Evolutionary conservation across 1,140 invertebrate species (phyloP), one percentile per base, ranked within the genome.

Genomic region (Micrasema minimum): DNA sequence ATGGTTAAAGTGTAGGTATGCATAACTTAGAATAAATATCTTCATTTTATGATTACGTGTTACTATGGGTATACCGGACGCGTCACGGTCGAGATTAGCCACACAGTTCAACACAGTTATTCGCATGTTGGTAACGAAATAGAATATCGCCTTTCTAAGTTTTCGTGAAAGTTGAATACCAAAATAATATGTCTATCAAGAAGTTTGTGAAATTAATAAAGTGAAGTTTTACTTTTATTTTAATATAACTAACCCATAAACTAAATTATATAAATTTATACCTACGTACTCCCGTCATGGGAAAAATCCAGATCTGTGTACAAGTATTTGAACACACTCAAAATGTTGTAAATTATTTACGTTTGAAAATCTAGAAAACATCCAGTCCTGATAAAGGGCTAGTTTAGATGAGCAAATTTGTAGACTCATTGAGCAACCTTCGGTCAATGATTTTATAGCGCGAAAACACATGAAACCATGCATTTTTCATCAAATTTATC

Each of bases 51-150:
- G 14, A 37, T 26, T 14, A 41, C 55, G 26, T 14, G 31, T 6
- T 26, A 35, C 37, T 14, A 1, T 38, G 38, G 5, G 23, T 22
- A 1, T 31, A 22, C 37, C 14, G 55, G 10, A 5, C 55, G 10
- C 53, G 55, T 22, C 55, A 59, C 10, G 55, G 55, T 11, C 55
- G 18, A 18, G 37, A 37, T 1, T 59, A 5, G 16, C 35, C 35
- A n/a, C 22, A 16, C 22, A 37, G 11, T 35, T 12, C 9, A 43
- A 3, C 11, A 3, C 11, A 5, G 3, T 2, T 11, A 43, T 11
- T 16, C 1, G 2, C 4, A 20, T 53, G 23, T 31, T 53, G 22
- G 50, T 53, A n/a, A 23, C 20, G 12, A 53, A 31, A 26, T 35
- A 53, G 50, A 53, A 53, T 31, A 12, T 26, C 50, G 10, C n/a